These are phyloP conservation scores for Lithophane semibrunnea DNA, from an alignment of 2,888 invertebrate species.

Conservation along the genomic window DNA sequence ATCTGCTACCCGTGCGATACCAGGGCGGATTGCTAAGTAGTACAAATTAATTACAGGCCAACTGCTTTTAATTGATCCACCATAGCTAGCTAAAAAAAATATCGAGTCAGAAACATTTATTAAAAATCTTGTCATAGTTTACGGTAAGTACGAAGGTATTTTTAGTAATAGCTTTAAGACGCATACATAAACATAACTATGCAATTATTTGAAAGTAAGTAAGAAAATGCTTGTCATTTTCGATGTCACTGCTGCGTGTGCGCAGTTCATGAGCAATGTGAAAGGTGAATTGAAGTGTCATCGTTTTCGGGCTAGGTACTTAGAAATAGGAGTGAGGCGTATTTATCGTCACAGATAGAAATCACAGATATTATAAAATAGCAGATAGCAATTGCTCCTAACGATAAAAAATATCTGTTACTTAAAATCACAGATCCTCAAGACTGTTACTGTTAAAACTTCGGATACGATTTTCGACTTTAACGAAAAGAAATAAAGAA, in stretches of 20 bases:
- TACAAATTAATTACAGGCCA: slow-evolving; percentile 28
- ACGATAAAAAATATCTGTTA: no score
- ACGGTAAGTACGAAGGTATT: neutral
- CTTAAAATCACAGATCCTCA: no score
- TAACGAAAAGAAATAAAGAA: no score
- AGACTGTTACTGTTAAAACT: no score
- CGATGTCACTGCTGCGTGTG: slow-evolving; percentile 18
- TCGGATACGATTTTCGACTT: no score
- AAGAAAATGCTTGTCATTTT: slow-evolving; percentile 40
- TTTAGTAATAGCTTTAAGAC: neutral
- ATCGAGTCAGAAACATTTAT: neutral
- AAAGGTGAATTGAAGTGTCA: slow-evolving; percentile 37
- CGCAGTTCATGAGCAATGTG: slow-evolving; percentile 36
- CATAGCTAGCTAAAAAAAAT: neutral
- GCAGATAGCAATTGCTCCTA: no score
- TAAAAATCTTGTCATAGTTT: slow-evolving; percentile 1
- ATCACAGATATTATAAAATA: no score
- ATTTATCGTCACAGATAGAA: no score
- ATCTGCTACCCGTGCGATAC: no score
- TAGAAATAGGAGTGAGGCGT: no score
- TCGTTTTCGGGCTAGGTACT: slow-evolving; percentile 8
- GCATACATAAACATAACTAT: neutral
- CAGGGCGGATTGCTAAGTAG: no score
- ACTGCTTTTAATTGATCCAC: slow-evolving; percentile 16
- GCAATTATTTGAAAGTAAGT: slow-evolving; percentile 38